These are phyloP conservation scores for Andrena bicolor DNA, from an alignment of 2,888 invertebrate species.

Conservation along the genomic window DNA sequence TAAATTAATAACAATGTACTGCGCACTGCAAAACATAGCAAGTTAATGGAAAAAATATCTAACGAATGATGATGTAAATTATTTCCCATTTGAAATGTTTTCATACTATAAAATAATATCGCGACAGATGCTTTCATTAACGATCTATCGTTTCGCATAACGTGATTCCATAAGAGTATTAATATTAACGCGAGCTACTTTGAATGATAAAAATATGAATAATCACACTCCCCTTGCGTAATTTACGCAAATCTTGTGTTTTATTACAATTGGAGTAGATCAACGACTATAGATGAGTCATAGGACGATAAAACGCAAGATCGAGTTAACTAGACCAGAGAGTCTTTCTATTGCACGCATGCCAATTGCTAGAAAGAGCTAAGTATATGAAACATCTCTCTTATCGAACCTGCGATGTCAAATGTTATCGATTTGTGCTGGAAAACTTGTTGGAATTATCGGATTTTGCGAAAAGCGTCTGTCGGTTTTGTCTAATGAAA, in stretches of 20 bases:
- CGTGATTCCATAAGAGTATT: not conserved
- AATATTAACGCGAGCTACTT: slow-evolving; percentile 15
- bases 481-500: not conserved
- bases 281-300: slow-evolving; percentile 10
- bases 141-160: not conserved
- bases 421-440: slow-evolving; percentile 70
- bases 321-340: slow-evolving; percentile 25
- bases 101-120: not conserved
- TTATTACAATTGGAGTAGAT: slow-evolving; percentile 2
- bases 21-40: not conserved
- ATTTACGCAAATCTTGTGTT: not conserved
- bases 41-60: not conserved
- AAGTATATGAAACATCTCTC: slow-evolving; percentile 25
- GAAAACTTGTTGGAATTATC: slow-evolving; percentile 12
- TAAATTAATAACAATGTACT: not conserved
- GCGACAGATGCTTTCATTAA: not conserved
- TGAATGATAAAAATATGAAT: not conserved
- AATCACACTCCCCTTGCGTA: not conserved
- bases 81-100: not conserved
- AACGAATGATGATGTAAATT: not conserved
- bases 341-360: slow-evolving; percentile 3
- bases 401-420: slow-evolving; percentile 67
- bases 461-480: slow-evolving; percentile 6
- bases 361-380: slow-evolving; percentile 18
- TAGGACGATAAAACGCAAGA: slow-evolving; percentile 23